phyloP scores from a whole-genome alignment of 2,797 vertebrate genomes.

The Myotis daubentonii region DNA sequence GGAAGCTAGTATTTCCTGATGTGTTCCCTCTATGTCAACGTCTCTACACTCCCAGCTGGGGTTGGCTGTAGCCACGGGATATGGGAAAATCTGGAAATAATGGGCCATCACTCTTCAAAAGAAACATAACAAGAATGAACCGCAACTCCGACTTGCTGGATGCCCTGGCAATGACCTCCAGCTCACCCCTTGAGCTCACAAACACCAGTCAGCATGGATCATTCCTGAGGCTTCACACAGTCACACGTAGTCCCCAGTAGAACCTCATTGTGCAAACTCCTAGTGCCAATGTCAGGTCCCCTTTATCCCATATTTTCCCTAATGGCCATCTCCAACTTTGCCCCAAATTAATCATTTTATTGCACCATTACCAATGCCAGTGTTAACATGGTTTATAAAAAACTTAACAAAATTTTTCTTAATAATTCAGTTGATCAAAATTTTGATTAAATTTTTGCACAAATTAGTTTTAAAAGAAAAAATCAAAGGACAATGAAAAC shows the following conservation, averaged over 20 bases:
- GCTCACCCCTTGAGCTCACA: not conserved
- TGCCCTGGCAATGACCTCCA: too few species aligned
- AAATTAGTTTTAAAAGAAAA: constrained; percentile 37
- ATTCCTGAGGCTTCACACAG: not conserved
- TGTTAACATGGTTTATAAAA: not conserved
- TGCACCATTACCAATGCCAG: not conserved
- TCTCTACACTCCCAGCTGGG: not conserved
- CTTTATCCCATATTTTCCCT: not conserved
- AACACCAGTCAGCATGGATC: not conserved
- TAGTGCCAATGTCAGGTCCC: not conserved
- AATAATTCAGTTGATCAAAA: not conserved
- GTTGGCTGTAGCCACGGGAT: not conserved
- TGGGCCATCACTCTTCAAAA: not conserved
- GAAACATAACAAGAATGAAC: not conserved
- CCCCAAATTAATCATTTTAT: constrained; percentile 27
- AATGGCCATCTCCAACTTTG: not conserved
- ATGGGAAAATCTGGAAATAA: not conserved
- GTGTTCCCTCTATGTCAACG: not conserved
- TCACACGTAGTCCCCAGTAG: not conserved
- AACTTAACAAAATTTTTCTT: not conserved
- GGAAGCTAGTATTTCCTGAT: not conserved
- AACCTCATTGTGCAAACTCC: not conserved
- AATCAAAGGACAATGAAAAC: constrained; percentile 40
- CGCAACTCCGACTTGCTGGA: too few species aligned
- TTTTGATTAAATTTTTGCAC: constrained; percentile 46